Evolutionary conservation across 2,888 invertebrate species (phyloP).

Genomic region (Eupithecia subfuscata): DNA sequence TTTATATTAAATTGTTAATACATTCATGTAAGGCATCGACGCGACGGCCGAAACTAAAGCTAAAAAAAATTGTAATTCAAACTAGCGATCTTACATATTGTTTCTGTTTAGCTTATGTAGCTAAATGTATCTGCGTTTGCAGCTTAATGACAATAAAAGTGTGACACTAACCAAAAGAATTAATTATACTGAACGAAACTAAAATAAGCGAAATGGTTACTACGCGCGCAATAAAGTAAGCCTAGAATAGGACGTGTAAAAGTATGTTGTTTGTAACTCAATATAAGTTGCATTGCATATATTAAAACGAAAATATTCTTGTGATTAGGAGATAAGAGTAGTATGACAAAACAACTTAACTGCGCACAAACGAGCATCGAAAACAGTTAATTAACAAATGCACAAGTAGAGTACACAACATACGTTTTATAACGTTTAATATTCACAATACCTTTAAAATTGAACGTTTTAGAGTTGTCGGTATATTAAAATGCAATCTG

Average conservation of each 20-base stretch:
- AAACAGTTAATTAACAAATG: background rate
- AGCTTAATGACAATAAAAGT: background rate
- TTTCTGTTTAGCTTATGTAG: constrained; percentile 58
- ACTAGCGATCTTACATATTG: constrained; percentile 53
- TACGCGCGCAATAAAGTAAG: background rate
- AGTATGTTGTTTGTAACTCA: background rate
- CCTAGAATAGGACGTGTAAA: background rate
- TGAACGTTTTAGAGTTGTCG: constrained; percentile 4
- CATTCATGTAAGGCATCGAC: constrained; percentile 64
- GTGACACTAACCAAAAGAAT: background rate
- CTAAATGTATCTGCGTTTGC: background rate
- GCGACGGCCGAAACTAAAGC: constrained; percentile 66
- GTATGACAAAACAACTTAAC: background rate
- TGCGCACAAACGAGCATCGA: background rate
- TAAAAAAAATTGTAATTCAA: constrained; percentile 54
- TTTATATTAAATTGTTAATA: constrained; percentile 67
- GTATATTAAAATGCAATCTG: constrained; percentile 18
- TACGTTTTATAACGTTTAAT: background rate
- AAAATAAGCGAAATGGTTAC: constrained; percentile 8
- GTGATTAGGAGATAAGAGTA: background rate
- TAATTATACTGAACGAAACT: constrained; percentile 16
- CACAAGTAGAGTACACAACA: background rate
- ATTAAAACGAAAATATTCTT: background rate
- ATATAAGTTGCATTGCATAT: background rate
- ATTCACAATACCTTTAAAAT: background rate